Base-by-base conservation (phyloP, 2,888 invertebrate genomes). In the Thereva unica region DNA sequence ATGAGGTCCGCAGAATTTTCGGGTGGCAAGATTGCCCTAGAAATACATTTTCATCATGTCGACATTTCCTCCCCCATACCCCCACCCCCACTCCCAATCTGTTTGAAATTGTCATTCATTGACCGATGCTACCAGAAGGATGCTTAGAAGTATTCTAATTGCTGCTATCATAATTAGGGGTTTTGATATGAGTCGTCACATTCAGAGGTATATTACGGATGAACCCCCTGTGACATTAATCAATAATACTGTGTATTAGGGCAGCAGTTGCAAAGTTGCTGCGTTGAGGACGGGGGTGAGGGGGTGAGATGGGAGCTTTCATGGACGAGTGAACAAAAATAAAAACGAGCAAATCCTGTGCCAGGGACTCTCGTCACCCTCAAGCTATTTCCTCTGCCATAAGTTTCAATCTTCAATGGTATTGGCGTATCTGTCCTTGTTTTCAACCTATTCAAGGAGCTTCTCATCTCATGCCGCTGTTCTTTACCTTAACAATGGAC, bases 61-160 rank as follows among this genome's bases (percentile, higher is more conserved):
- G 23, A 61, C 10, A 61, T 42, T 35, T 61, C 4, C 50, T 41
- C 40, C 23, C 9, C n/a, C 23, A 35, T 23, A 34, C 5, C 6
- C 6, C 50, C n/a, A 49, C 34, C 57, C 23, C n/a, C n/a, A n/a
- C n/a, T 5, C 34, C 7, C 42, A 40, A 23, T 23, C 23, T 38
- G 49, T 50, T 23, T 61, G 50, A 37, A 50, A 41, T 23, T 50
- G 61, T 23, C 61, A 6, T 61, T 40, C 40, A 23, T 23, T 23
- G 23, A 23, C 40, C 40, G 7, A 5, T 40, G 34, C 2, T n/a
- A n/a, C 40, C 23, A 61, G 35, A 9, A 40, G 50, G 40, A 49
- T 40, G 45, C 38, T 47, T 2, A n/a, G 10, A 38, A 59, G 57
- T 37, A 41, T 41, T 57, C 61, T 61, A 61, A 61, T 61, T 61